Base-by-base conservation (phyloP, 30 jellyfish, hydroid and myxozoan genomes). In the Chrysaora quinquecirrha region DNA sequence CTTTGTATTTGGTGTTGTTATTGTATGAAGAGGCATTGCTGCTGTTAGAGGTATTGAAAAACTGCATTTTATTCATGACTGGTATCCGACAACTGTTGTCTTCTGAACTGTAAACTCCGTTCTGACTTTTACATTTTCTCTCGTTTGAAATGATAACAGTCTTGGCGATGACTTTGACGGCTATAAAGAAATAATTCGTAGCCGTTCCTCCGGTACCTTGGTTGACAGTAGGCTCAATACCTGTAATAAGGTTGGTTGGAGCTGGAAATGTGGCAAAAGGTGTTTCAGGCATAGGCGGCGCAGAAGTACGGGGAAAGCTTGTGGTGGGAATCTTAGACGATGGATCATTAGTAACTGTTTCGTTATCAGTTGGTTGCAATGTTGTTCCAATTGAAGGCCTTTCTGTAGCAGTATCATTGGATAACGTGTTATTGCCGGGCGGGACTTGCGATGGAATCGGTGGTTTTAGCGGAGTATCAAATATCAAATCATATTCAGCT, bases 151-250 rank as follows among this genome's bases (percentile, higher is more conserved):
- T 21, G 32, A 65, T 46, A 1, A 72, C 76, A 25, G 90, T 80
- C 33, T 56, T 80, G 10, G 79, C 90, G 7, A 72, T 72, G 34
- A 80, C 67, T 48, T 80, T 46, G 29, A 80, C 48, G 16, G 90
- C 90, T 23, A 69, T 75, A 67, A 80, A 80, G 66, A 80, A 67
- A 22, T 80, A 80, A 25, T 19, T 52, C 19, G 68, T 3, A 2
- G 68, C 27, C 29, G 25, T 52, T 16, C 58, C 58, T 43, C 58
- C 58, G 16, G n/a, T n/a, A n/a, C n/a, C n/a, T 38, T 38, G 54
- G 54, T 14, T 38, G 14, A 6, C 54, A 3, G 14, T 14, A 3
- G 54, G 54, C 6, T 3, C 14, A 3, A 38, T 14, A 14, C 6
- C 11, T 6, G 6, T 14, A 3, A 14, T 38, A 3, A 3, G 6